Base-by-base conservation (phyloP, 92 coral and sea anemone genomes). In the Heliopora coerulea region DNA sequence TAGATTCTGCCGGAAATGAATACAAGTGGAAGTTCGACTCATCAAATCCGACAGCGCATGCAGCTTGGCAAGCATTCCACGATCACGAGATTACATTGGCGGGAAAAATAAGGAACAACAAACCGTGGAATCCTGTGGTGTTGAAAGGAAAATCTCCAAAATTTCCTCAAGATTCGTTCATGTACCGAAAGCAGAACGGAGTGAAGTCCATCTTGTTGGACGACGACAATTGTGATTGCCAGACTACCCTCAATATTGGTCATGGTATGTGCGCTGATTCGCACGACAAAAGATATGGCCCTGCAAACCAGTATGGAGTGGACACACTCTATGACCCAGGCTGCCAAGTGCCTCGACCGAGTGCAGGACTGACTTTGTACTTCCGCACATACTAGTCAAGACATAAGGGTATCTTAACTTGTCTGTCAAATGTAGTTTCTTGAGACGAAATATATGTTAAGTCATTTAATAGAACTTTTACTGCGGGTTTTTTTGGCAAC, bases 61-160 rank as follows among this genome's bases (percentile, higher is more conserved):
- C 89, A 3, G 91, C 83, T 2, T 87, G 91, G 91, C 42, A 54
- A 62, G 91, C 91, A 1, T 84, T 87, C 66, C 91, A 87, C 65
- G 89, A 87, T 40, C 91, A 87, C 29, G 75, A 48, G 65, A 54
- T 54, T 20, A 87, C 88, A 14, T 63, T 58, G 4, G 91, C 89
- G 8, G 86, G 84, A 12, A 73, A 31, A 27, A 77, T 78, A 27
- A 19, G 28, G 54, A 65, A 84, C 54, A 73, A 57, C 24, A 19
- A 39, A 21, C 86, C 87, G 33, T 84, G 91, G 91, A 54, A 84
- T 20, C 88, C 89, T 12, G 73, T 33, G 57, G 81, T 83, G 15
- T 85, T 87, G 27, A 80, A 85, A 24, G 91, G 91, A 72, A 72
- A 73, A 26, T 49, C 54, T 34, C 86, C 74, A 20, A 81, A 63